Base-by-base conservation (phyloP, 2,797 vertebrate genomes). In the Gambusia yucatana region DNA sequence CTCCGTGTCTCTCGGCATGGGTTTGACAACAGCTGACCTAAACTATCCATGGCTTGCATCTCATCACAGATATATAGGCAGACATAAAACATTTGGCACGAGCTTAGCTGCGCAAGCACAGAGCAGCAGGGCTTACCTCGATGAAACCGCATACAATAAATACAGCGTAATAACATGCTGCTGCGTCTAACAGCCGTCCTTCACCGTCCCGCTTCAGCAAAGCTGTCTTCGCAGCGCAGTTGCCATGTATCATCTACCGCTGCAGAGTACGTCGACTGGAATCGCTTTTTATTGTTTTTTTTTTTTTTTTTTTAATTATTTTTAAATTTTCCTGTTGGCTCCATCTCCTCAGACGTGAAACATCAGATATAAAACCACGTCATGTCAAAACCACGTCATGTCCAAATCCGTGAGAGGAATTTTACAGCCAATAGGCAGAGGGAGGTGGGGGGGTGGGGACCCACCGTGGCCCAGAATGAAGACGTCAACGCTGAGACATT, bases 21-120 rank as follows among this genome's bases (percentile, higher is more conserved):
- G 86, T 77, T 84, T 78, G 84, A 92, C 88, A 89, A 87, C 90
- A 92, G 90, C 90, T 90, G 89, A 91, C 84, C 87, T 16, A 84
- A 88, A 88, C 86, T 86, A 84, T 76, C 84, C 79, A 83, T 79
- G 74, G 77, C 75, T 78, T 77, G 81, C 79, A 67, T 83, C 72
- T 84, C 70, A 28, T 46, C 69, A 74, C 75, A 89, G 59, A 88
- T 20, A 25, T 79, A 89, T 80, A 88, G 75, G 50, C 87, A 33
- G 82, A 87, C 75, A 63, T 77, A 86, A 84, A 88, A 84, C 48
- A 84, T 14, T 11, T 47, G 61, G 70, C 76, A 79, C 74, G 3
- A 69, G 82, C 61, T 87, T 79, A 28, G 48, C 55, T 81, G 75
- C 50, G 17, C 28, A 75, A 74, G 52, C 61, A 41, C 77, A 55